Base-by-base conservation (phyloP, 2,888 invertebrate species). In the Rhagium mordax region DNA sequence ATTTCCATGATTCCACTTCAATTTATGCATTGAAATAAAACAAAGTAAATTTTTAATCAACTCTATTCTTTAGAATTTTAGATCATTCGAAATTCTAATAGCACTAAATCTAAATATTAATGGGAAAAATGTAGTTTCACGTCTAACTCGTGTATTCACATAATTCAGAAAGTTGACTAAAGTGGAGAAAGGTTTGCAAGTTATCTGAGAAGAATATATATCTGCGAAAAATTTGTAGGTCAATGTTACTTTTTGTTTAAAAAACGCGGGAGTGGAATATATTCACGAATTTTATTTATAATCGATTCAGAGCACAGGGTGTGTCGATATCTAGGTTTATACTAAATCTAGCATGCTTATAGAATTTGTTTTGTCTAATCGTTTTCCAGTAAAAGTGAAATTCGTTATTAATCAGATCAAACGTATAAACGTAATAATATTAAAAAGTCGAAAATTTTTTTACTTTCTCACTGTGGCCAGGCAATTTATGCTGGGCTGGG, bases 181-280 rank as follows among this genome's bases (percentile, higher is more conserved):
- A 33, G 59, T 33, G 33, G 59, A 59, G 59, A 59, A 59, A 33
- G 59, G 59, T 59, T 59, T 59, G 29, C n/a, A 27, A 24, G 57
- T 57, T n/a, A 13, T 20, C 20, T 57, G 57, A 8, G 57, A 29
- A 59, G 27, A 33, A 6, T 29, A 59, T n/a, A n/a, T n/a, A n/a
- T 8, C 2, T 29, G 59, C 16, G 59, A 59, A 59, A 59, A 59
- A 27, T 3, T 16, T 59, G 33, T 59, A 18, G 59, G 59, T 59
- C 59, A 27, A n/a, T n/a, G n/a, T 2, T 41, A 15, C n/a, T 41
- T 41, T 41, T 41, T 41, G n/a, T 13, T 41, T 41, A 41, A 41
- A 41, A n/a, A 41, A n/a, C 4, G 41, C n/a, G 13, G n/a, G 13
- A n/a, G 1, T n/a, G 27, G n/a, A 29, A 10, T 6, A 29, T 29